phyloP scores from a whole-genome alignment of 2,113 vertebrate genomes.

The Natator depressus region DNA sequence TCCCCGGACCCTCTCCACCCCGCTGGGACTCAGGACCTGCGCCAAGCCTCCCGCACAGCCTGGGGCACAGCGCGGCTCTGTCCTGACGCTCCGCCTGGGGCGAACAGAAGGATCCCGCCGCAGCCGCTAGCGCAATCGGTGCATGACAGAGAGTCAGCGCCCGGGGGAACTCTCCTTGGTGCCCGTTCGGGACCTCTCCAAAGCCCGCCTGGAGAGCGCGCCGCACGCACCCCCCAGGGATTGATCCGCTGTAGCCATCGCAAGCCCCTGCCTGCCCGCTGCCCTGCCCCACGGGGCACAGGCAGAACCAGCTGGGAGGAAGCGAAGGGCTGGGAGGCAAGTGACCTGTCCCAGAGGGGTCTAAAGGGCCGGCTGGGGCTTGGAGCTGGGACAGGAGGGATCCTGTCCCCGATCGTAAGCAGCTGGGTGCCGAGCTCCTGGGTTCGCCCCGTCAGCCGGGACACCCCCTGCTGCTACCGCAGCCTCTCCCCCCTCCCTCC shows the following conservation, averaged over 20 bases:
- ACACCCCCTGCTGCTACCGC: rapidly evolving
- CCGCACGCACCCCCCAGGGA: neutral
- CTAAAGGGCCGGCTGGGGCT: neutral
- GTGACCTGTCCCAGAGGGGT: neutral
- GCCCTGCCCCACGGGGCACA: neutral
- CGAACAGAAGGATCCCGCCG: conserved; percentile 19
- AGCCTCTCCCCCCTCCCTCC: rapidly evolving
- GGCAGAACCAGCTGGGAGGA: neutral
- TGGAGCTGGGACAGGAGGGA: no score
- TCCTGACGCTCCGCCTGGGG: conserved; percentile 59
- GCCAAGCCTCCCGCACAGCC: neutral
- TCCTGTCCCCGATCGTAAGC: no score
- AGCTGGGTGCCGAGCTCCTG: neutral
- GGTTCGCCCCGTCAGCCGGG: no score
- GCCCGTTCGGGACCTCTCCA: conserved; percentile 58
- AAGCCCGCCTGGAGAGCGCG: conserved; percentile 50
- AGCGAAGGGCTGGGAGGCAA: neutral
- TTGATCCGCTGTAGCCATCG: neutral
- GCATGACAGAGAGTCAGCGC: neutral
- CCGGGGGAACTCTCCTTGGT: conserved; percentile 9
- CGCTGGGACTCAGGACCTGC: neutral
- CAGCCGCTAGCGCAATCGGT: conserved; percentile 25
- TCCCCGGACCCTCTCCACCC: no score
- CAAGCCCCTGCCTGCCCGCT: neutral
- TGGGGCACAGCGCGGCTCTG: conserved; percentile 26